These are phyloP conservation scores for Coelinius sp. DNA, from an alignment of 2,888 invertebrate genomes.

Conservation along the genomic window DNA sequence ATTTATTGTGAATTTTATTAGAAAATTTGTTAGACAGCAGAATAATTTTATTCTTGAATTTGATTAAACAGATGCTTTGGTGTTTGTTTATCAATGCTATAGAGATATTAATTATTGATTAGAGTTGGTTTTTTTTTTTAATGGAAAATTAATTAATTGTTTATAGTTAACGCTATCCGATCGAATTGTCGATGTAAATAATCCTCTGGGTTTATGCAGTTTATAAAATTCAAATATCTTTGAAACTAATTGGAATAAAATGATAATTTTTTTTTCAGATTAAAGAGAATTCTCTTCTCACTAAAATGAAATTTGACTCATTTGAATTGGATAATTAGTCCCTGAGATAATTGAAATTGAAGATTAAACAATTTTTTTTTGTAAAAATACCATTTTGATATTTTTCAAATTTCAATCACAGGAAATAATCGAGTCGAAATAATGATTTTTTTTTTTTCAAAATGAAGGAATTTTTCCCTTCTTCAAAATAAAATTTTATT, in stretches of 20 bases:
- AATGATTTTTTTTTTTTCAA: no score
- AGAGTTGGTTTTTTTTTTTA: neutral
- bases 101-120: neutral
- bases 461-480: no score
- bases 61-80: neutral
- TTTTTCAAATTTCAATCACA: no score
- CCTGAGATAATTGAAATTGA: neutral
- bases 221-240: neutral
- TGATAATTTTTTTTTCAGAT: neutral
- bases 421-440: no score
- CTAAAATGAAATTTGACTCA: neutral
- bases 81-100: neutral
- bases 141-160: neutral
- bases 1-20: neutral
- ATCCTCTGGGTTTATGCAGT: conserved; percentile 8
- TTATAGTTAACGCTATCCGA: conserved; percentile 28
- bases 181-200: conserved; percentile 49
- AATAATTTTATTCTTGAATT: conserved; percentile 10
- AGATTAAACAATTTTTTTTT: no score
- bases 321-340: neutral
- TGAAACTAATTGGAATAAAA: neutral
- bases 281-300: neutral
- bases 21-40: neutral
- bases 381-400: no score
- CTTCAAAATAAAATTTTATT: no score